Base-by-base conservation (phyloP, 2,797 vertebrate species). In the Pseudomugil tenellus region DNA sequence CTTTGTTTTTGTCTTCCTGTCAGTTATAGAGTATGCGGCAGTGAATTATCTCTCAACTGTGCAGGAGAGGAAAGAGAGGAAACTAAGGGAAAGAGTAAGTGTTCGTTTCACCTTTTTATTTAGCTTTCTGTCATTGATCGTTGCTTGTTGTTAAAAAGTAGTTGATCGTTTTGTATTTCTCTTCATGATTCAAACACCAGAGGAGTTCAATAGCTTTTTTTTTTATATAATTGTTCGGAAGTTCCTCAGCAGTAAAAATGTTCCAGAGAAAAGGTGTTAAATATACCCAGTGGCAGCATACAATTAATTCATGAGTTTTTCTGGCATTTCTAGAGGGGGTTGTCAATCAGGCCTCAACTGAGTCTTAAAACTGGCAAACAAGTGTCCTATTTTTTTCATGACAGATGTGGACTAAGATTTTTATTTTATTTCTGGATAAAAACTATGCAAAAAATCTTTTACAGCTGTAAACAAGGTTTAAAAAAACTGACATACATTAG, bases 31-130 rank as follows among this genome's bases (percentile, higher is more conserved):
- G 87, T 95, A 95, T 0, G 94, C 94, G 1, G 94, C 93, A 0
- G 94, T 95, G 74, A 95, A 97, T 85, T 97, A 97, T 84, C 91
- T 97, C 83, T 96, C 96, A 26, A 97, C 96, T 0, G 95, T 96
- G 25, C 96, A 96, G 81, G 96, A 97, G 87, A 89, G 96, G 70
- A 95, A 95, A 80, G 95, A 96, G 82, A 94, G 95, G 85, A 96
- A 97, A 58, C 90, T 96, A 31, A 81, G 91, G 69, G 94, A 96
- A 61, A 92, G 91, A 89, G 95, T 96, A 80, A 93, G 93, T 81
- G 8, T 13, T 67, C 9, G 7, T 19, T 46, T 26, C 25, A 31
- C 32, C 11, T 25, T 32, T n/a, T 54, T 14, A 16, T 51, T 72
- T 1, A 32, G 52, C 31, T 34, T 4, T 63, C 2, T 54, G 1